Evolutionary conservation across 2,888 invertebrate genomes (phyloP).

Genomic region (Quadriops clusia): DNA sequence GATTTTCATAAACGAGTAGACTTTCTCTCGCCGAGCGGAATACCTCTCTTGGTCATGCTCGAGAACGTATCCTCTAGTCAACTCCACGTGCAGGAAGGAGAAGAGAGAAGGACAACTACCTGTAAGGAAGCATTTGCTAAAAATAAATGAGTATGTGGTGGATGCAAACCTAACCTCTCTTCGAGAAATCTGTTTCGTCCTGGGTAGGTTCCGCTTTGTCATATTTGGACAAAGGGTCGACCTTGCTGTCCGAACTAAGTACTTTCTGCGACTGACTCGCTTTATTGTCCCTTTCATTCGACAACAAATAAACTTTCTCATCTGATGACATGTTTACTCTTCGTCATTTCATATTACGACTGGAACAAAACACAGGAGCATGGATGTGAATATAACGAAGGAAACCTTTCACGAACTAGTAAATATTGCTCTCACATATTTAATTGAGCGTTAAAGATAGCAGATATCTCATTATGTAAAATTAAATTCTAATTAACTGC

Average conservation of each 20-base stretch:
- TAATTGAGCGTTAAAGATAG: no score
- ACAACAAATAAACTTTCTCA: constrained; percentile 11
- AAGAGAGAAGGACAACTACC: constrained; percentile 39
- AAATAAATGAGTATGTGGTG: constrained; percentile 1
- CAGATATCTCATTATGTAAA: no score
- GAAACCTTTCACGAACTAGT: no score
- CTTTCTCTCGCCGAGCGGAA: constrained; percentile 85
- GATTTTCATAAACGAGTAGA: constrained; percentile 94
- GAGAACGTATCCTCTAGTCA: constrained; percentile 83
- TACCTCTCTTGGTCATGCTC: constrained; percentile 94
- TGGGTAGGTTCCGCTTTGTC: constrained; percentile 20
- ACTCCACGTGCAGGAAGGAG: constrained; percentile 71
- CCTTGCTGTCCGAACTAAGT: constrained; percentile 34
- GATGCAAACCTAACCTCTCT: constrained; percentile 21
- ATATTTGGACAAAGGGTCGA: constrained; percentile 30
- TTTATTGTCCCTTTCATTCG: constrained; percentile 1
- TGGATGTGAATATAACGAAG: no score
- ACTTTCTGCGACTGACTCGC: no score
- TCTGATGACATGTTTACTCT: constrained; percentile 17
- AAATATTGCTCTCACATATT: no score
- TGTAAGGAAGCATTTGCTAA: no score
- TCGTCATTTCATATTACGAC: constrained; percentile 17
- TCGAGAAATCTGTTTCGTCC: constrained; percentile 24
- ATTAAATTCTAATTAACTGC: no score
- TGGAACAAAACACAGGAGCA: no score